Conservation (phyloP, 2,888 invertebrate species). For the Mycogona germanica region DNA sequence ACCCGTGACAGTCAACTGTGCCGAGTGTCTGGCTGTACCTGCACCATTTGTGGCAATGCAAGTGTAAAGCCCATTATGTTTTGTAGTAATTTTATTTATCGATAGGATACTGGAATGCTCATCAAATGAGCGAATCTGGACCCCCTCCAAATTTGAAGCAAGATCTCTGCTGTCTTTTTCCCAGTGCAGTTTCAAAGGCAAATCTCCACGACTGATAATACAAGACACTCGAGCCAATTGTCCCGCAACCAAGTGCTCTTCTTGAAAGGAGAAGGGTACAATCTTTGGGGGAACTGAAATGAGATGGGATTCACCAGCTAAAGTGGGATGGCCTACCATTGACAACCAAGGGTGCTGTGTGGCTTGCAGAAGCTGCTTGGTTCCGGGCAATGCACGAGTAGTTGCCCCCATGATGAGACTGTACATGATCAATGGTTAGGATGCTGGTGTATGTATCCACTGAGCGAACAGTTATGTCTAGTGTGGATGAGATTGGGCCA, state of each 20-base stretch:
- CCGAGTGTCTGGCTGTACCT: slow-evolving; percentile 24
- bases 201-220: slow-evolving; percentile 21
- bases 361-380: not conserved
- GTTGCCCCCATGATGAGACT: slow-evolving; percentile 11
- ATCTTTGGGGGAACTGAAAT: slow-evolving; percentile 19
- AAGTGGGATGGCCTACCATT: slow-evolving; percentile 2
- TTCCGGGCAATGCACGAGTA: slow-evolving; percentile 10
- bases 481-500: not conserved
- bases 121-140: slow-evolving; percentile 24
- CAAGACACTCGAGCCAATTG: slow-evolving; percentile 22
- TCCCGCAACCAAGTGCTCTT: slow-evolving; percentile 18
- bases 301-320: not conserved
- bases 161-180: slow-evolving; percentile 44
- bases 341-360: slow-evolving; percentile 2
- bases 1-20: slow-evolving; percentile 27
- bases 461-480: not conserved
- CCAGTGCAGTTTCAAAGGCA: slow-evolving; percentile 23
- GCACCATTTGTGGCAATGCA: slow-evolving; percentile 27
- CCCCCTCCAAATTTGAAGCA: slow-evolving; percentile 18
- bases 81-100: slow-evolving; percentile 24
- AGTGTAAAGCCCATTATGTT: slow-evolving; percentile 28
- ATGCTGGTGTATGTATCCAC: slow-evolving; percentile 14
- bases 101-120: slow-evolving; percentile 26
- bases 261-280: slow-evolving; percentile 8
- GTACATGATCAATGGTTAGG: slow-evolving; percentile 11